Evolutionary conservation across 2,113 vertebrate genomes (phyloP), one percentile per base, ranked within the genome.

Genomic region (Sander vitreus): DNA sequence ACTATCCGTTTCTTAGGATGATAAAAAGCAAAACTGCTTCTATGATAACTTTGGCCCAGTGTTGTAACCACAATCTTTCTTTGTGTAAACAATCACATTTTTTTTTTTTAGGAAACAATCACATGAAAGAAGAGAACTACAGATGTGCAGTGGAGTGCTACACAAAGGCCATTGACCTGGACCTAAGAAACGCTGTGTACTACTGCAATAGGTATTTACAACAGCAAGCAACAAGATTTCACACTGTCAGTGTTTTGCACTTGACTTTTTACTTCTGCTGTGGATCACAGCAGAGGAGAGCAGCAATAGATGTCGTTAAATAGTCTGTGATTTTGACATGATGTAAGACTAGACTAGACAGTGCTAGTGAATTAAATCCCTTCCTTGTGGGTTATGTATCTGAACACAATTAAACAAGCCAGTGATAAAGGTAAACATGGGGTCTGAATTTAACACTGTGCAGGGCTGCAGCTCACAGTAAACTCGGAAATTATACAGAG

Each of bases 61-160:
- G 67, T 6, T 69, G 66, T 36, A 53, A 51, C 51, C 8, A 11
- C 13, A 18, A 33, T 27, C 15, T 64, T 7, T 53, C 18, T 36
- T 8, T 63, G 59, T 43, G 16, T 33, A 4, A 21, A 57, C 14
- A 59, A 72, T 25, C 3, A 13, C 73, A 3, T 65, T 77, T 47
- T 16, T 10, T 83, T 92, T 33, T 33, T 94, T 85, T 71, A 99
- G 98, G 98, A 65, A 99, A 99, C 90, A 98, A 98, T 87, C 97
- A 98, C 87, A 99, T 99, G 98, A 99, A 98, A 91, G 98, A 99
- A 87, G 98, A 99, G 94, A 99, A 98, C 90, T 99, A 97, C 60
- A 91, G 93, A 84, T 96, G 97, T 67, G 98, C 98, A 12, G 94
- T 99, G 90, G 98, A 97, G 68, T 98, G 97, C 88, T 99, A 99